phyloP scores from a whole-genome alignment of 2,113 vertebrate species.

The Engraulis encrasicolus region DNA sequence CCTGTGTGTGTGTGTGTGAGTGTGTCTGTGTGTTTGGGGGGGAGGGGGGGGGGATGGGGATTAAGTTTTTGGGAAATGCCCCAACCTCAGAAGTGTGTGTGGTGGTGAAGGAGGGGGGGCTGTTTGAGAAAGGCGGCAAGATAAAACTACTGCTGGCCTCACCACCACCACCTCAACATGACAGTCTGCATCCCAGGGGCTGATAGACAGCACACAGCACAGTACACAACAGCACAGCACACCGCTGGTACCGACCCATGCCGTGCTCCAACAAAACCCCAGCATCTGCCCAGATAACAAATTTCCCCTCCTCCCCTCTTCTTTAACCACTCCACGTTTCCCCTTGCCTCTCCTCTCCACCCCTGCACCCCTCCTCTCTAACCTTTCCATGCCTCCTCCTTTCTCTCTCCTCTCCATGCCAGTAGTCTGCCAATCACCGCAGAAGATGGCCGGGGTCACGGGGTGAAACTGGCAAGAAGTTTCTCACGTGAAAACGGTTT shows the following conservation, averaged over 20 bases:
- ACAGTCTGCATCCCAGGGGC: neutral
- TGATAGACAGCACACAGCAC: no score
- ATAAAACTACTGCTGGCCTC: slow-evolving; percentile 53
- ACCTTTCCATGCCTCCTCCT: no score
- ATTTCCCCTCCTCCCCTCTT: slow-evolving; percentile 25
- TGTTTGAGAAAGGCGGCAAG: slow-evolving; percentile 52
- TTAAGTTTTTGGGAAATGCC: no score
- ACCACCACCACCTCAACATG: slow-evolving; percentile 17
- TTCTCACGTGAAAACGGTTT: slow-evolving; percentile 9
- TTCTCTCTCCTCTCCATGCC: neutral
- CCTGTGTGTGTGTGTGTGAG: no score
- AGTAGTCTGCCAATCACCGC: neutral
- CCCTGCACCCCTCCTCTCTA: no score
- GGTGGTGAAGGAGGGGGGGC: slow-evolving; percentile 32
- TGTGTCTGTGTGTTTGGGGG: no score
- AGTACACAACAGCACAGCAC: no score
- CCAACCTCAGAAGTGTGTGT: no score
- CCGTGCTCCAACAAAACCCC: neutral
- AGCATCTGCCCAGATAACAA: slow-evolving; percentile 38
- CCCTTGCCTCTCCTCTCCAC: no score
- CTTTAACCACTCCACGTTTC: no score
- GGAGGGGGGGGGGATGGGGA: no score
- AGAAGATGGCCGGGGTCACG: neutral
- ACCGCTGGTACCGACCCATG: slow-evolving; percentile 27
- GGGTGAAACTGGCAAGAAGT: neutral